phyloP scores from a whole-genome alignment of 2,113 vertebrate genomes.

The Plotosus lineatus region DNA sequence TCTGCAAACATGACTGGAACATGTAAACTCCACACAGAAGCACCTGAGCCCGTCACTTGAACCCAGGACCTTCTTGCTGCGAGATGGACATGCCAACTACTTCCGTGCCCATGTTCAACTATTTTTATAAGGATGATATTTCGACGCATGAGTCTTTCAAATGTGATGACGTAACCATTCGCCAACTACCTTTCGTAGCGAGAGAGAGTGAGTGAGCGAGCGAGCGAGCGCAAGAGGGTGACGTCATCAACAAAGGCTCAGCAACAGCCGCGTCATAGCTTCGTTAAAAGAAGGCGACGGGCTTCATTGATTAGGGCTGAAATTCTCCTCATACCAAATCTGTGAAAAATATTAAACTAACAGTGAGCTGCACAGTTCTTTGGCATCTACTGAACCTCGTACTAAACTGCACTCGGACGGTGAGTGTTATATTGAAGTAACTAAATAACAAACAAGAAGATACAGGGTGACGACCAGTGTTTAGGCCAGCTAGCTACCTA shows the following conservation, averaged over 20 bases:
- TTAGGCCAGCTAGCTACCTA: slow-evolving; percentile 55
- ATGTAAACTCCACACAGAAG: too few relatives aligned
- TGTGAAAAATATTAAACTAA: slow-evolving; percentile 28
- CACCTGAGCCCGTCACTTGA: too few relatives aligned
- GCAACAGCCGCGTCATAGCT: slow-evolving; percentile 39
- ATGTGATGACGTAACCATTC: too few relatives aligned
- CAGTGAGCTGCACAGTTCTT: slow-evolving; percentile 2
- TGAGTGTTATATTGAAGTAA: slow-evolving; percentile 49
- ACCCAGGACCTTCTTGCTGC: too few relatives aligned
- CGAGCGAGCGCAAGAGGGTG: background rate
- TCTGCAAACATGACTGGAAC: too few relatives aligned
- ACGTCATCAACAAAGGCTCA: slow-evolving; percentile 51
- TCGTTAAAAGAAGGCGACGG: slow-evolving; percentile 59
- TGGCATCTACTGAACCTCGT: slow-evolving; percentile 35
- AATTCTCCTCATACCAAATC: slow-evolving; percentile 60
- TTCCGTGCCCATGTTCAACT: too few relatives aligned
- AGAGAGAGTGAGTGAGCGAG: background rate
- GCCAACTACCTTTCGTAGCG: too few relatives aligned
- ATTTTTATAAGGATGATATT: too few relatives aligned
- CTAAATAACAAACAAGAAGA: background rate
- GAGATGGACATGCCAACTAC: too few relatives aligned
- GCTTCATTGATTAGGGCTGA: slow-evolving; percentile 72
- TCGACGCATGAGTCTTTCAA: too few relatives aligned
- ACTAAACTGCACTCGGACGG: slow-evolving; percentile 64
- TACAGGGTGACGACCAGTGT: background rate